Evolutionary conservation across 2,888 invertebrate species (phyloP).

Genomic region (Eupithecia insigniata): DNA sequence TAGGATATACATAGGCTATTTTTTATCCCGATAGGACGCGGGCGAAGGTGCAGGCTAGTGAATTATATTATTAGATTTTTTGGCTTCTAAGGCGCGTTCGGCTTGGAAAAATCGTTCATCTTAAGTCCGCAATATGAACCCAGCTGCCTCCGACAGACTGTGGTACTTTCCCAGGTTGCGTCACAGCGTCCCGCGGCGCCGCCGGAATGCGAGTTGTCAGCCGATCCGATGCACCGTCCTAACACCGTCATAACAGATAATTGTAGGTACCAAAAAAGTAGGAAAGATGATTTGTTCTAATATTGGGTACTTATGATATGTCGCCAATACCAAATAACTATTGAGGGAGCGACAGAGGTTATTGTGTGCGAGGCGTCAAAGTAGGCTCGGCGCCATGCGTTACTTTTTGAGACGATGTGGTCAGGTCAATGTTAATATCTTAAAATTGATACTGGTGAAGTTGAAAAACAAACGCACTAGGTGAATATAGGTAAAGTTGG

Average conservation of each 20-base stretch:
- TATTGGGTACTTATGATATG: background rate
- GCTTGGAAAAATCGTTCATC: background rate
- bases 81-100: background rate
- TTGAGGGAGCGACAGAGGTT: background rate
- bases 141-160: background rate
- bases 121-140: background rate
- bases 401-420: background rate
- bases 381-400: background rate
- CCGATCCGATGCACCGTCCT: background rate
- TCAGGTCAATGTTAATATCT: background rate
- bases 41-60: no score
- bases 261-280: slow-evolving; percentile 7
- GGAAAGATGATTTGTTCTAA: background rate
- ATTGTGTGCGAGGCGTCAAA: background rate
- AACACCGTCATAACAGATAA: slow-evolving; percentile 15
- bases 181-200: slow-evolving; percentile 25
- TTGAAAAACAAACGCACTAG: no score
- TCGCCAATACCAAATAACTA: background rate
- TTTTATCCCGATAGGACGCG: no score
- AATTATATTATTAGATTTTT: background rate
- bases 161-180: slow-evolving; percentile 16
- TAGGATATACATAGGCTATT: no score
- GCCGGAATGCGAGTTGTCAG: slow-evolving; percentile 22
- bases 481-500: no score
- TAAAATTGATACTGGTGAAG: background rate